Conservation (phyloP, 2,797 vertebrate species). For the Arrhamphus sclerolepis region DNA sequence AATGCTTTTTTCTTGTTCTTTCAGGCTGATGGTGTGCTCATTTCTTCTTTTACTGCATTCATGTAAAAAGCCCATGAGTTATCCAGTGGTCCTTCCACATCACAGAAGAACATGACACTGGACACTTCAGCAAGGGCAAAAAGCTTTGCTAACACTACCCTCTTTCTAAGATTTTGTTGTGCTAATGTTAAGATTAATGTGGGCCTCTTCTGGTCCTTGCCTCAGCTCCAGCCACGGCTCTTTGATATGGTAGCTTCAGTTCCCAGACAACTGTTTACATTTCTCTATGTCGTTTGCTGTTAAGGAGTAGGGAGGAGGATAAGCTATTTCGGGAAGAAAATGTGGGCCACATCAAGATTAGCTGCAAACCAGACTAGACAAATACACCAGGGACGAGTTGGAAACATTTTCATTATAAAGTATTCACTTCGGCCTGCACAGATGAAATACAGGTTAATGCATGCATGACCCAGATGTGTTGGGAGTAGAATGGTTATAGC, state of each 20-base stretch:
- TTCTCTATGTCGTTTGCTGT: constrained; percentile 49
- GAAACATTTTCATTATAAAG: constrained; percentile 49
- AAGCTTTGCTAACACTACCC: constrained; percentile 7
- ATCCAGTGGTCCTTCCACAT: constrained; percentile 33
- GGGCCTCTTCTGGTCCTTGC: neutral
- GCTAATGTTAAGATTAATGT: constrained; percentile 20
- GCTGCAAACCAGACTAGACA: constrained; percentile 51
- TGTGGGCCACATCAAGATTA: constrained; percentile 73
- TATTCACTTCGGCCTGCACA: constrained; percentile 19
- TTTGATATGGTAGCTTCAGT: constrained; percentile 23
- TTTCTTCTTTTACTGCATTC: constrained; percentile 36
- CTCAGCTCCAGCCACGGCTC: constrained; percentile 16
- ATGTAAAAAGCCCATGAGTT: constrained; percentile 45
- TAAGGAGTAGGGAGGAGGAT: constrained; percentile 29
- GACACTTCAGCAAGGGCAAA: constrained; percentile 5
- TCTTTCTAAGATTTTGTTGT: constrained; percentile 11
- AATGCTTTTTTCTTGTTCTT: constrained; percentile 75
- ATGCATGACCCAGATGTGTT: constrained; percentile 65
- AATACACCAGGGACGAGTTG: constrained; percentile 42
- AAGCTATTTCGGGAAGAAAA: constrained; percentile 64
- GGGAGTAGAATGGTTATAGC: constrained; percentile 37
- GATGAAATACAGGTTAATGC: constrained; percentile 60
- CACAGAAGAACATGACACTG: constrained; percentile 18
- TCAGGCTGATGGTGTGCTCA: constrained; percentile 25
- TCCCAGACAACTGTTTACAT: constrained; percentile 67